phyloP scores from a whole-genome alignment of 1,140 invertebrate genomes.

The Neodiprion fabricii region DNA sequence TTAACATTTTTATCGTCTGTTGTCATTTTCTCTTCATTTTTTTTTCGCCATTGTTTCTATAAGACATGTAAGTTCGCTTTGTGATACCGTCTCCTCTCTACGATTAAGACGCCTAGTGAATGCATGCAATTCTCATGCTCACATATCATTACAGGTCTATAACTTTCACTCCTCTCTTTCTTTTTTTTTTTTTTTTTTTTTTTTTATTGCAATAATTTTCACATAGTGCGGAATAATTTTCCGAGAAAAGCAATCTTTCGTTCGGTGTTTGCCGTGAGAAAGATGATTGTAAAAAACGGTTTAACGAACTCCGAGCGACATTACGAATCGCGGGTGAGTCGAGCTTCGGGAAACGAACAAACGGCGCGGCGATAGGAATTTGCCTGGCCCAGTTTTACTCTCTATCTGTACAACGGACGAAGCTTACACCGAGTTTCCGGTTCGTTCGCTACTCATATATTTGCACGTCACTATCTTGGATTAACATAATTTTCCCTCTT shows the following conservation, averaged over 20 bases:
- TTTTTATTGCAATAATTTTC: background rate
- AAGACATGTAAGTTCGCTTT: too few relatives aligned
- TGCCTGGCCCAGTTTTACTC: background rate
- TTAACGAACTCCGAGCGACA: background rate
- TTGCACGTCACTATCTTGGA: background rate
- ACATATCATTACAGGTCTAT: too few relatives aligned
- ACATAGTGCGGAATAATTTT: background rate
- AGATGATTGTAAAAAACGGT: background rate
- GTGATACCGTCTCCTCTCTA: too few relatives aligned
- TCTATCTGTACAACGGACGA: background rate
- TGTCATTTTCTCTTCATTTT: too few relatives aligned
- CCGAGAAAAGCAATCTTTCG: too few relatives aligned
- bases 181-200: too few relatives aligned
- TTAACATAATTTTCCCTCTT: background rate
- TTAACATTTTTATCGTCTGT: too few relatives aligned
- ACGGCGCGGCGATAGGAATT: background rate
- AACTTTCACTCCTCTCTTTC: background rate
- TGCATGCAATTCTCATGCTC: too few relatives aligned
- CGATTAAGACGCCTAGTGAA: too few relatives aligned
- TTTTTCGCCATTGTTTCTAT: too few relatives aligned
- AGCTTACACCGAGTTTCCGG: slow-evolving; percentile 4
- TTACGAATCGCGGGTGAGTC: background rate
- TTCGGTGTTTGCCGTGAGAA: background rate
- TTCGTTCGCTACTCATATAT: background rate
- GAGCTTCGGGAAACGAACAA: background rate